phyloP scores from a whole-genome alignment of 2,888 invertebrate species.

The Agriopis leucophaearia region DNA sequence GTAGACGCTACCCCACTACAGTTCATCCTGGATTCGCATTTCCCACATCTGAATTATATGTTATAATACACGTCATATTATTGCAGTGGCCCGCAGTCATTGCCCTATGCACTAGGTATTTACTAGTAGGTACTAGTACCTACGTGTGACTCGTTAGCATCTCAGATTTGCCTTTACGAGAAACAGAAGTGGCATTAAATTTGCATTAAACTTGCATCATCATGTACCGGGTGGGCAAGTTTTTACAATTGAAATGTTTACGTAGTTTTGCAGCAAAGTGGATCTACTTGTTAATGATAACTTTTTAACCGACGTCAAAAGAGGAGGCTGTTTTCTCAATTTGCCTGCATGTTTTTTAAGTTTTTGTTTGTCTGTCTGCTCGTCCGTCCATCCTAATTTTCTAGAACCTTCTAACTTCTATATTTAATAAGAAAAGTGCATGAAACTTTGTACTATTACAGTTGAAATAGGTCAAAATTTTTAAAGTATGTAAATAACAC shows the following conservation, averaged over 20 bases:
- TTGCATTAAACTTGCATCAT: conserved; percentile 3
- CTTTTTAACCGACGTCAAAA: no score
- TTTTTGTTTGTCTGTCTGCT: no score
- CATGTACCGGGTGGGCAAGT: neutral
- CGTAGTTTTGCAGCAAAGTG: neutral
- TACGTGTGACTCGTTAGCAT: neutral
- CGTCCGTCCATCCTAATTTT: no score
- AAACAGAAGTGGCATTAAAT: neutral
- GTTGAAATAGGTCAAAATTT: no score
- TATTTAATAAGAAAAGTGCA: no score
- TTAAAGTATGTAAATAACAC: no score
- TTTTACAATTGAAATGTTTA: neutral
- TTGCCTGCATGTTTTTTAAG: no score
- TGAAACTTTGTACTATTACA: no score
- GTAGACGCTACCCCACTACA: neutral
- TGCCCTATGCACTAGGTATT: conserved; percentile 18
- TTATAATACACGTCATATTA: conserved; percentile 25
- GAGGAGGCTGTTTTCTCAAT: no score
- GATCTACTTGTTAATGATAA: neutral
- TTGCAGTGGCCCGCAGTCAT: conserved; percentile 18
- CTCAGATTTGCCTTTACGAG: conserved; percentile 6
- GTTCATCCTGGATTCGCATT: conserved; percentile 6
- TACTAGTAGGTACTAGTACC: neutral
- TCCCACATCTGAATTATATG: conserved; percentile 13
- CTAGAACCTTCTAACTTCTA: no score